Conservation (phyloP, 2,113 vertebrate species). For the Pampusana beccarii region DNA sequence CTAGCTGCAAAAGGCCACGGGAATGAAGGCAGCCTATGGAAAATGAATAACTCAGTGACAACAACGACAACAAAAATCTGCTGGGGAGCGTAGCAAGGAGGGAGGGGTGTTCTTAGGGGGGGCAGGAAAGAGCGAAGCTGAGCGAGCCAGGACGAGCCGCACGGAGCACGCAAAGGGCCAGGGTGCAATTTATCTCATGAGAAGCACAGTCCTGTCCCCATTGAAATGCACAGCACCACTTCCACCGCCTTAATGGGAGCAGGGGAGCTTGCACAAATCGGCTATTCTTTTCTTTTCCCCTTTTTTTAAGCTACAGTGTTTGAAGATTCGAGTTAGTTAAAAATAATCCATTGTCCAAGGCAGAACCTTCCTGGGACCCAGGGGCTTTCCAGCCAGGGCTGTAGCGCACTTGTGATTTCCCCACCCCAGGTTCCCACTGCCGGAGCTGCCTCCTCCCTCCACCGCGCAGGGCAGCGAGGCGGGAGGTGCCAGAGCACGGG, state of each 20-base stretch:
- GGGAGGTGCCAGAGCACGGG: not conserved
- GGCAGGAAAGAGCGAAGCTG: not conserved
- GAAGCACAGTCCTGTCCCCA: not conserved
- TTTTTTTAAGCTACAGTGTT: not conserved
- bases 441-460: not conserved
- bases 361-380: constrained; percentile 1
- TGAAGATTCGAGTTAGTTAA: constrained; percentile 40
- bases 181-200: constrained; percentile 27
- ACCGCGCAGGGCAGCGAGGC: not conserved
- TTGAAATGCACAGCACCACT: constrained; percentile 45
- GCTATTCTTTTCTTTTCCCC: not conserved
- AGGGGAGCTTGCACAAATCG: constrained; percentile 26
- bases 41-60: constrained; percentile 70
- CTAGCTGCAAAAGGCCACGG: constrained; percentile 75
- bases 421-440: not conserved
- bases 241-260: not conserved
- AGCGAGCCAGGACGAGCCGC: not conserved
- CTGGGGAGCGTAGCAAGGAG: not conserved
- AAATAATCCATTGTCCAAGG: constrained; percentile 15
- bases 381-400: not conserved
- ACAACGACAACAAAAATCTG: constrained; percentile 46
- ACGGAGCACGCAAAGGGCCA: not conserved
- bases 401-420: not conserved
- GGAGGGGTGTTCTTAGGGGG: not conserved
- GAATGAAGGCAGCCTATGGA: constrained; percentile 74